Conservation (phyloP, 2,888 invertebrate species). For the Pristionchus japonicus region DNA sequence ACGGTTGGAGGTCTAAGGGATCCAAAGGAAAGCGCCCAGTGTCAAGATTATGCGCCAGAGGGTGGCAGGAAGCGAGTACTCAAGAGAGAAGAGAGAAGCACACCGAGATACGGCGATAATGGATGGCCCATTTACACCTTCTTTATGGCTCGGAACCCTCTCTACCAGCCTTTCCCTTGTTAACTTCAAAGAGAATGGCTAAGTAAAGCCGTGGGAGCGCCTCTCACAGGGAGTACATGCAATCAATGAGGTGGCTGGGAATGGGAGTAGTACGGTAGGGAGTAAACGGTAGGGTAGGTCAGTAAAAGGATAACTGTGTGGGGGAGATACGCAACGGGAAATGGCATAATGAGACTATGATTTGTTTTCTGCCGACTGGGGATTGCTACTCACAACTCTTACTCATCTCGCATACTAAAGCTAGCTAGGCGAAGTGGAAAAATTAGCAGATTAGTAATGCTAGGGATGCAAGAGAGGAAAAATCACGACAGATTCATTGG, state of each 20-base stretch:
- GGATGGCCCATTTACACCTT: slow-evolving; percentile 12
- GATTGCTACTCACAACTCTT: too few species aligned
- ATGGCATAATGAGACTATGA: neutral
- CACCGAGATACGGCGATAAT: neutral
- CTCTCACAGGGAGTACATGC: neutral
- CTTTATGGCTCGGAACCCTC: too few species aligned
- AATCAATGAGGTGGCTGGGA: neutral
- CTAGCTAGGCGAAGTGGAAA: too few species aligned
- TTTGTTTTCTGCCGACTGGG: too few species aligned
- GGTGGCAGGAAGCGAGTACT: neutral
- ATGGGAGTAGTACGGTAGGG: neutral
- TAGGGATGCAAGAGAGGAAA: too few species aligned
- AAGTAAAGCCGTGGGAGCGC: slow-evolving; percentile 4
- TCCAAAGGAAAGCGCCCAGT: too few species aligned
- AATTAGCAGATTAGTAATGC: too few species aligned
- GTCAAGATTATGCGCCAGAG: neutral
- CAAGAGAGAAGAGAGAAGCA: neutral
- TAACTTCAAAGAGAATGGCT: slow-evolving; percentile 8
- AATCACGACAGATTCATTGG: too few species aligned
- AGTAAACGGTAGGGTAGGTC: too few species aligned
- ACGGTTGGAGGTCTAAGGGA: too few species aligned
- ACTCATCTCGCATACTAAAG: too few species aligned
- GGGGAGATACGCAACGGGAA: neutral
- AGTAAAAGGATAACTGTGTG: neutral
- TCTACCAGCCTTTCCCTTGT: too few species aligned